Evolutionary conservation across 1,140 invertebrate species (phyloP), one percentile per base, ranked within the genome.

Genomic region (Diploscapter pachys): DNA sequence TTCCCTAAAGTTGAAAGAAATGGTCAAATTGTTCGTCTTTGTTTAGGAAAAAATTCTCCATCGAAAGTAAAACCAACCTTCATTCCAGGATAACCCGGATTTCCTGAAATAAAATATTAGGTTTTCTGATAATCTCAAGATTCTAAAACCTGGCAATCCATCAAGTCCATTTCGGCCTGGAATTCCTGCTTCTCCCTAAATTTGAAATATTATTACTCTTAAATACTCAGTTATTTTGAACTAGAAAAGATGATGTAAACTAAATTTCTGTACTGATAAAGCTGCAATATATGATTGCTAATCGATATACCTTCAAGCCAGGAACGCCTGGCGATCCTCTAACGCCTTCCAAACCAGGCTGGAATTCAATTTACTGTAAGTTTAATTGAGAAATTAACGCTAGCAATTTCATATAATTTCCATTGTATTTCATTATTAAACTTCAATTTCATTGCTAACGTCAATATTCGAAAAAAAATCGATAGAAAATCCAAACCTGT

Each of bases 301-400:
- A 31, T 31, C 31, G 31, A 31, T 31, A 31, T 31, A 90, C 91
- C 67, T 77, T 77, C 49, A 81, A 67, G 61, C 84, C 84, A 57
- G 80, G 79, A 5, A 75, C 61, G 52, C 82, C 82, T 49, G 78
- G 73, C 4, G 79, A 68, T 50, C 84, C 92, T 4, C 91, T 91
- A 48, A 90, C 88, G 8, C 92, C 92, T 51, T 91, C 90, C 71
- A 91, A 88, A 82, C 89, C 89, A 13, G 88, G 74, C 81, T 64
- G 64, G 57, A 48, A 77, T 67, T 77, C 75, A 57, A 72, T 31
- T 31, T 31, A 31, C 31, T 31, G 31, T 31, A 31, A 31, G 31
- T 31, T 31, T 31, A 31, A 31, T 31, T 31, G 31, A 31, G 31
- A 31, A 31, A 31, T 31, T 31, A 31, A 31, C 31, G 31, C 31